These are phyloP conservation scores for Platypus cylindrus DNA, from an alignment of 2,888 invertebrate genomes.

Conservation along the genomic window DNA sequence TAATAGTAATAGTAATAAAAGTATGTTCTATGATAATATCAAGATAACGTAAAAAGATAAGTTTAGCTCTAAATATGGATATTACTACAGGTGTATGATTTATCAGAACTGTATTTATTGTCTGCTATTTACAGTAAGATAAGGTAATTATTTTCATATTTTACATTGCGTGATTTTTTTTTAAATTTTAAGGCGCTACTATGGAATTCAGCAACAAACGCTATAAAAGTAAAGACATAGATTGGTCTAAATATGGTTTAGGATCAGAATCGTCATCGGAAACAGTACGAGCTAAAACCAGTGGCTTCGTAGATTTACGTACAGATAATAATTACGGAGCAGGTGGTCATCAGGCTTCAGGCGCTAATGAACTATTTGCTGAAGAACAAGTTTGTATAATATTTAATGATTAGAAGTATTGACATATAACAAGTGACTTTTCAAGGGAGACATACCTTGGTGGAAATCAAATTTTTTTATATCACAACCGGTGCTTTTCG, in stretches of 20 bases:
- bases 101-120: too few relatives aligned
- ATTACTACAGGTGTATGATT: too few relatives aligned
- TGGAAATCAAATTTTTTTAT: conserved; percentile 96
- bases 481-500: conserved; percentile 89
- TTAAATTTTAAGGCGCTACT: conserved; percentile 3
- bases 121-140: too few relatives aligned
- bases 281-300: conserved; percentile 48
- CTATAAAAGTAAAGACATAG: conserved; percentile 32
- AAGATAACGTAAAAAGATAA: too few relatives aligned
- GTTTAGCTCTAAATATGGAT: too few relatives aligned
- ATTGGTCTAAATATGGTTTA: conserved; percentile 44
- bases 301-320: conserved; percentile 63
- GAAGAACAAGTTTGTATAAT: conserved; percentile 63
- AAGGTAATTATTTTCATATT: conserved; percentile 2
- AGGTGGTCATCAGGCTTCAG: conserved; percentile 73
- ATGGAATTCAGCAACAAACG: conserved; percentile 20
- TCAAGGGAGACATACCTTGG: conserved; percentile 74
- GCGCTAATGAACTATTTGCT: conserved; percentile 82
- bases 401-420: too few relatives aligned
- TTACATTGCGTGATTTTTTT: not conserved
- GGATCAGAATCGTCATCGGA: conserved; percentile 36
- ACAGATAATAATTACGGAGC: conserved; percentile 64
- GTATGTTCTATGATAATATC: too few relatives aligned
- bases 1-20: too few relatives aligned
- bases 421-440: conserved; percentile 15